Percentiles rank a stretch among this genome's conserved stretches.
Conservation (phyloP, 2,797 vertebrate genomes). For the Peromyscus eremicus region DNA sequence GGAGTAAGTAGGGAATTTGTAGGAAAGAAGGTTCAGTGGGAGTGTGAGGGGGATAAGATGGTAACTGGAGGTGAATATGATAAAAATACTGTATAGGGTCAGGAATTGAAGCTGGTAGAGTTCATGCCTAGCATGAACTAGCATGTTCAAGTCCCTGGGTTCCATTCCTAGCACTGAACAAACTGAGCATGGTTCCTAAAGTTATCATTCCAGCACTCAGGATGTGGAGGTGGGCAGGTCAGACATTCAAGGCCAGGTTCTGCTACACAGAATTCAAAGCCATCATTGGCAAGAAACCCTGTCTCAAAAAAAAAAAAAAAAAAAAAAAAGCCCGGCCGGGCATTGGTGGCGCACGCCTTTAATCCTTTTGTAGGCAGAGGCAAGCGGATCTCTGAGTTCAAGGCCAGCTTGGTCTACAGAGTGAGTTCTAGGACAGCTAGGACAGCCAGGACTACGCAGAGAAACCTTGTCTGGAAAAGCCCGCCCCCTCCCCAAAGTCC, state of each 20-base stretch:
- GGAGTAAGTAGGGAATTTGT: background rate
- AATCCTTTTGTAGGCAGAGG: background rate
- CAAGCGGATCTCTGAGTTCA: background rate
- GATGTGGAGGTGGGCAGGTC: background rate
- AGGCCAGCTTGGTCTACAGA: background rate
- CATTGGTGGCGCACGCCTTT: background rate
- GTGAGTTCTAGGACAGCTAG: background rate
- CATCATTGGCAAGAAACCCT: background rate
- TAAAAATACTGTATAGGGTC: background rate
- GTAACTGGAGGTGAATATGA: background rate
- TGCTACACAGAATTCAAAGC: background rate
- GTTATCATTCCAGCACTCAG: background rate
- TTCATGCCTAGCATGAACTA: background rate
- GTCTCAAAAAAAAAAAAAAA: too few relatives aligned
- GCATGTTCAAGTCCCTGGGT: background rate
- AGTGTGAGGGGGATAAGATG: background rate
- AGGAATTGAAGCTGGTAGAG: background rate
- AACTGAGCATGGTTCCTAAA: background rate
- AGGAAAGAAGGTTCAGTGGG: background rate
- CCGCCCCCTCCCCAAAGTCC: background rate
- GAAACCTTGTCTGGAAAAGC: background rate
- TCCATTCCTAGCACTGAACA: background rate
- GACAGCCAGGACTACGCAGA: background rate
- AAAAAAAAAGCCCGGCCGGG: background rate
- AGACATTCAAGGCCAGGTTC: background rate